Evolutionary conservation across 2,797 vertebrate species (phyloP).

Genomic region (Dryobates pubescens): DNA sequence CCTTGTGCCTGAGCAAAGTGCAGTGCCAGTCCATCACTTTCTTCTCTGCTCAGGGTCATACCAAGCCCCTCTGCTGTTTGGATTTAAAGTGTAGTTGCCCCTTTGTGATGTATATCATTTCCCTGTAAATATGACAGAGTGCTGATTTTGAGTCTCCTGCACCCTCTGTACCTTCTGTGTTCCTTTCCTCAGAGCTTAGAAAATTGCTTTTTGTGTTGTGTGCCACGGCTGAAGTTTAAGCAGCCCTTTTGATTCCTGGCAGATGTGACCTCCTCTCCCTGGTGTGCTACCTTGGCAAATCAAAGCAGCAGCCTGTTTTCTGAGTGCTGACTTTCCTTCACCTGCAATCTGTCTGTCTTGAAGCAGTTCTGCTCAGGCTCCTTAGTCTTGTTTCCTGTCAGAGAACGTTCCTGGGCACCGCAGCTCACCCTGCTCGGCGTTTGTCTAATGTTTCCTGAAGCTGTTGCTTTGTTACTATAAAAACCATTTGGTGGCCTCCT

Average conservation of each 20-base stretch:
- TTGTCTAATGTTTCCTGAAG: conserved; percentile 31
- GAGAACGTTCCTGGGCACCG: neutral
- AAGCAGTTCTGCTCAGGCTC: neutral
- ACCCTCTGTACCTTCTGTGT: neutral
- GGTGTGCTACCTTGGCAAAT: neutral
- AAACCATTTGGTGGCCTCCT: conserved; percentile 31
- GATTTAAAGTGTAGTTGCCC: neutral
- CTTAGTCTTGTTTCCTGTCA: conserved; percentile 13
- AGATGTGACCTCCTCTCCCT: neutral
- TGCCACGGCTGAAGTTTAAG: neutral
- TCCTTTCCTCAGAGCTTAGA: neutral
- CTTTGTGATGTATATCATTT: neutral
- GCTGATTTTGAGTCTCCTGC: neutral
- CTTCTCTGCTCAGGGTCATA: neutral
- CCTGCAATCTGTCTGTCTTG: neutral
- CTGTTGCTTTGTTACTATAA: conserved; percentile 4
- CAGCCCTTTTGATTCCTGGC: neutral
- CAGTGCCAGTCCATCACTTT: neutral
- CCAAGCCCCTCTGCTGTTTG: neutral
- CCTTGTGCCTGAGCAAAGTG: neutral
- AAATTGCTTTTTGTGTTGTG: neutral
- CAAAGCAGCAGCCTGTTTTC: neutral
- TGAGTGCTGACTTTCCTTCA: neutral
- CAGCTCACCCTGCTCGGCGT: neutral
- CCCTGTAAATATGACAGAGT: neutral